Conservation (phyloP, 2,113 vertebrate genomes). For the Trinectes maculatus region DNA sequence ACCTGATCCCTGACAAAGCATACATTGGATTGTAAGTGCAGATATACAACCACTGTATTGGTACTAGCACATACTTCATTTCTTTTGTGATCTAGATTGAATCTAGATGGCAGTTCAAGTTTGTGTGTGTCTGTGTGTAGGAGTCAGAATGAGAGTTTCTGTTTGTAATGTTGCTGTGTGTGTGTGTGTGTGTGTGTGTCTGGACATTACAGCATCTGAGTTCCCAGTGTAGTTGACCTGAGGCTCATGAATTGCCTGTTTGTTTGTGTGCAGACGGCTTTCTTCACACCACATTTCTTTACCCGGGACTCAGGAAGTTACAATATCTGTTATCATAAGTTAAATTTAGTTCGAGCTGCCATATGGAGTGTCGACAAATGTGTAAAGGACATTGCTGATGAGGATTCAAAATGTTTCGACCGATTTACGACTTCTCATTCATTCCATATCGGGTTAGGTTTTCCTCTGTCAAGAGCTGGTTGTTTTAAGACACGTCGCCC, state of each 20-base stretch:
- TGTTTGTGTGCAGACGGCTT: constrained; percentile 54
- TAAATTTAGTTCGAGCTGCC: not conserved
- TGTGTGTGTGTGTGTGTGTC: constrained; percentile 19
- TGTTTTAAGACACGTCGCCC: constrained; percentile 43
- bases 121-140: constrained; percentile 8
- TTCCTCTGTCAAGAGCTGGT: constrained; percentile 25
- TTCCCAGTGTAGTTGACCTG: constrained; percentile 38
- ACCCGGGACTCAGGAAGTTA: constrained; percentile 49
- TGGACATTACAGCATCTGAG: constrained; percentile 28
- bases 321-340: constrained; percentile 69
- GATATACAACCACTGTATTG: not conserved
- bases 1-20: constrained; percentile 28
- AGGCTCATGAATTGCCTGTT: constrained; percentile 62
- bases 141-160: constrained; percentile 24
- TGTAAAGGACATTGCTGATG: constrained; percentile 24
- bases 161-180: constrained; percentile 15
- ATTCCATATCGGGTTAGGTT: constrained; percentile 37
- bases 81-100: too few relatives aligned
- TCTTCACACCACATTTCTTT: constrained; percentile 44
- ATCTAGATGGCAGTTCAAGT: constrained; percentile 16
- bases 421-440: constrained; percentile 59
- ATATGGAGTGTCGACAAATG: constrained; percentile 34
- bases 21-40: not conserved
- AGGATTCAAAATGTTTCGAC: constrained; percentile 48
- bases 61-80: not conserved